Conservation (phyloP, 1,140 invertebrate species). For the Sitodiplosis mosellana region DNA sequence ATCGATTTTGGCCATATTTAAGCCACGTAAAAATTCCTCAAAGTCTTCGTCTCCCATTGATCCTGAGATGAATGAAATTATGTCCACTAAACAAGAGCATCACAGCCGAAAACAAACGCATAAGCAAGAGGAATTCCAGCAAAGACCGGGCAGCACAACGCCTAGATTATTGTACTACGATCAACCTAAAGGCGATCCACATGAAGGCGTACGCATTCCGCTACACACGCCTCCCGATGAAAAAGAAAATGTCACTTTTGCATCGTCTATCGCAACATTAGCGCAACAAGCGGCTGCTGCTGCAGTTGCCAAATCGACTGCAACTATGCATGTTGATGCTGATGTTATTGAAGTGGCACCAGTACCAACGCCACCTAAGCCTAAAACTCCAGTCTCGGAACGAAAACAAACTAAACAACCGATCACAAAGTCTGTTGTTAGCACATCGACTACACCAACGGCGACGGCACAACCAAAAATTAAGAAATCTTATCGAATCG, state of each 20-base stretch:
- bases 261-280: background rate
- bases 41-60: slow-evolving; percentile 23
- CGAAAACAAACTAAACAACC: slow-evolving; percentile 13
- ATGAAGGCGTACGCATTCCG: slow-evolving; percentile 37
- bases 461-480: slow-evolving; percentile 2
- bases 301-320: slow-evolving; percentile 5
- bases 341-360: background rate
- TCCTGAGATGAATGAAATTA: slow-evolving; percentile 4
- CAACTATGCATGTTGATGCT: slow-evolving; percentile 3
- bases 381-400: slow-evolving; percentile 5
- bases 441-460: background rate
- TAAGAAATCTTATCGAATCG: slow-evolving; percentile 10
- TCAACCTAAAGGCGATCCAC: slow-evolving; percentile 30
- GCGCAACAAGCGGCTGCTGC: background rate
- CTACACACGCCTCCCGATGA: slow-evolving; percentile 45
- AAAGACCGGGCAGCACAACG: slow-evolving; percentile 9
- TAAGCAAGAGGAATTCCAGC: slow-evolving; percentile 13
- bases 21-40: slow-evolving; percentile 27
- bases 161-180: slow-evolving; percentile 34
- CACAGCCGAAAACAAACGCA: background rate
- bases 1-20: slow-evolving; percentile 42
- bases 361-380: too few relatives aligned
- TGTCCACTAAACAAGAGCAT: background rate
- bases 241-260: slow-evolving; percentile 17
- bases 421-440: background rate